Base-by-base conservation (phyloP, 2,113 vertebrate genomes). In the Sitta europaea region DNA sequence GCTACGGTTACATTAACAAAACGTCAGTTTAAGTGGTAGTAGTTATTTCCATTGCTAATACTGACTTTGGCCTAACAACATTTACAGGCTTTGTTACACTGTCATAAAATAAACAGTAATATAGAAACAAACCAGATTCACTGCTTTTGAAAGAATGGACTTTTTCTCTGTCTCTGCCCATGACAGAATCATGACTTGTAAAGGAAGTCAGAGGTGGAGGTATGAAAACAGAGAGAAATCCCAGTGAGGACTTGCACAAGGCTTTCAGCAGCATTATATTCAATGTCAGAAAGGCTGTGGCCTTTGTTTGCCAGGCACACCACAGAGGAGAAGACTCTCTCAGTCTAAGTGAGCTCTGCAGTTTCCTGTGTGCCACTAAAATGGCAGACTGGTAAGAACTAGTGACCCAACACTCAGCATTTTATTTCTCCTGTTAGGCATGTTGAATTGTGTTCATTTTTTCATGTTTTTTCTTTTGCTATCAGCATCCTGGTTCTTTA, bases 11-110 rank as follows among this genome's bases (percentile, higher is more conserved):
- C 51, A 88, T 83, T 93, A 96, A 95, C 93, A 96, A 88, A 94
- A 90, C 0, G 23, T 88, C 78, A 88, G 63, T 93, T 97, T 55
- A 88, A 92, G 88, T 0, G 0, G 54, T 86, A 95, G 93, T 90
- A 95, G 94, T 94, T 91, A 96, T 96, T 97, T 97, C 93, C 94
- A 96, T 94, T 93, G 78, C 90, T 96, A 96, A 93, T 94, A 79
- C 81, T 80, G 63, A 74, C 75, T 83, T 78, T 86, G 47, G 35
- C 67, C 83, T 76, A 86, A 94, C 87, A 94, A 71, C 55, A 53
- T 92, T 96, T 95, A 93, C 67, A 51, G 88, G 35, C 59, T 95
- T 94, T 93, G 66, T 93, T 83, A 74, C 43, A 31, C n/a, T 92
- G 94, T 51, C 78, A 67, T 92, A 96, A 96, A 95, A 83, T 90